Percentiles rank a stretch among this genome's conserved stretches.
Conservation (phyloP, 2,113 vertebrate genomes). For the Tetrax tetrax region DNA sequence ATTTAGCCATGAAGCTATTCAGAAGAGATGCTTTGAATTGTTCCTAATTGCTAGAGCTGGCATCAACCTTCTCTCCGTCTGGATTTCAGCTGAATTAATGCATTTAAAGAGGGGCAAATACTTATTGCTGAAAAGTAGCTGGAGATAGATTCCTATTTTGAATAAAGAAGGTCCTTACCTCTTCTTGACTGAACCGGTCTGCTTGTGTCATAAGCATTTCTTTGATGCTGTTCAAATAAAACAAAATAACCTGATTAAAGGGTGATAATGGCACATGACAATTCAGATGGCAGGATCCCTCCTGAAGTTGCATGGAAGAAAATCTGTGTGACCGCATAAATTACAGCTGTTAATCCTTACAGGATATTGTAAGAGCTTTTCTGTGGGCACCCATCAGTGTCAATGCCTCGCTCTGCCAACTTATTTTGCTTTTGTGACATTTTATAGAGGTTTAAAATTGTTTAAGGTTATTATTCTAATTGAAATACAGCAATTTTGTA, state of each 20-base stretch:
- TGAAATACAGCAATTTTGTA: conserved; percentile 46
- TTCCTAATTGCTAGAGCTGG: conserved; percentile 36
- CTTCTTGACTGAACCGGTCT: conserved; percentile 88
- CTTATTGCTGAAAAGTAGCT: not conserved
- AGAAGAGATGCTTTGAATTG: conserved; percentile 27
- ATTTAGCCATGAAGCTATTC: conserved; percentile 24
- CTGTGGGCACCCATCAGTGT: conserved; percentile 48
- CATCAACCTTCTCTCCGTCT: not conserved
- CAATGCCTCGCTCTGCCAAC: conserved; percentile 48
- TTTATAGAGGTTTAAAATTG: conserved; percentile 57
- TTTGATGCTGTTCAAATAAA: conserved; percentile 81
- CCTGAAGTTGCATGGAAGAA: conserved; percentile 49
- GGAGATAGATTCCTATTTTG: not conserved
- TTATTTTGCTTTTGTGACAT: conserved; percentile 47
- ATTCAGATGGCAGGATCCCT: conserved; percentile 58
- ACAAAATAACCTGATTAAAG: conserved; percentile 45
- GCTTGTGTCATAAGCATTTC: conserved; percentile 91
- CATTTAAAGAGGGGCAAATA: not conserved
- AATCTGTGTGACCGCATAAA: conserved; percentile 65
- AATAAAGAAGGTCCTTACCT: conserved; percentile 74
- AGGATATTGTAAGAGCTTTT: conserved; percentile 58
- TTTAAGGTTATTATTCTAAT: conserved; percentile 56
- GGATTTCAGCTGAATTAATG: conserved; percentile 25
- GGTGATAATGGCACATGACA: conserved; percentile 53
- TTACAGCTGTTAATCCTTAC: conserved; percentile 59